Conservation (phyloP, 2,113 vertebrate genomes). For the Tretioscincus oriximinensis region DNA sequence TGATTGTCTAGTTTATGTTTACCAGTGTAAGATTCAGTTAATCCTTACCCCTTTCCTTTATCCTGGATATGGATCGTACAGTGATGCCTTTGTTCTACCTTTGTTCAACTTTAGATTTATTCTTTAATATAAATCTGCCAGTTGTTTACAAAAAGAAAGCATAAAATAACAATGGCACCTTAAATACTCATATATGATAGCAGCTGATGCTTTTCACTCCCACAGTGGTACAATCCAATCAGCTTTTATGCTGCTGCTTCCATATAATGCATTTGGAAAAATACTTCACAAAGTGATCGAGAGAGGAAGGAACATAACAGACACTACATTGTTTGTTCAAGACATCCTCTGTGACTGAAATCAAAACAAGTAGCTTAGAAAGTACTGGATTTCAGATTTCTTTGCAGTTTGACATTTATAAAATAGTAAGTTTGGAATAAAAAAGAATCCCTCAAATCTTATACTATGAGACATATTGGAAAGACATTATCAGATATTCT, state of each 20-base stretch:
- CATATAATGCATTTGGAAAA: constrained; percentile 47
- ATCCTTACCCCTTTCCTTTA: constrained; percentile 22
- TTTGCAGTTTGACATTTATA: constrained; percentile 29
- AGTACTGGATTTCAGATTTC: constrained; percentile 11
- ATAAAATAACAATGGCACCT: constrained; percentile 38
- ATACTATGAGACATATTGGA: background rate
- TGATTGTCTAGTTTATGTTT: background rate
- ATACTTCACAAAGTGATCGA: constrained; percentile 31
- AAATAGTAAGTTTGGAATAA: constrained; percentile 34
- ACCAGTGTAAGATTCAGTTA: constrained; percentile 20
- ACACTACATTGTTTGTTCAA: constrained; percentile 19
- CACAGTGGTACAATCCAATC: constrained; percentile 51
- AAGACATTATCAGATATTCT: background rate
- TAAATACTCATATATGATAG: constrained; percentile 47
- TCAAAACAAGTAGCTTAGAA: constrained; percentile 31
- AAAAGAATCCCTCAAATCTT: constrained; percentile 42
- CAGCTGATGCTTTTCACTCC: constrained; percentile 40
- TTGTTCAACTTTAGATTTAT: constrained; percentile 12
- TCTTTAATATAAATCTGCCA: background rate
- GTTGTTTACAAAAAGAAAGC: constrained; percentile 36
- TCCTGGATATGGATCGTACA: constrained; percentile 34
- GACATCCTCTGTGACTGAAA: constrained; percentile 43
- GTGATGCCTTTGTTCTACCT: constrained; percentile 15
- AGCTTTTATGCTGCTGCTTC: constrained; percentile 50
- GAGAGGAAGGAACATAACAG: constrained; percentile 28